A percentile compares a stretch with the other conserved stretches of the same genome.
phyloP scores from a whole-genome alignment of 2,113 vertebrate genomes.

The Brachionichthys hirsutus region DNA sequence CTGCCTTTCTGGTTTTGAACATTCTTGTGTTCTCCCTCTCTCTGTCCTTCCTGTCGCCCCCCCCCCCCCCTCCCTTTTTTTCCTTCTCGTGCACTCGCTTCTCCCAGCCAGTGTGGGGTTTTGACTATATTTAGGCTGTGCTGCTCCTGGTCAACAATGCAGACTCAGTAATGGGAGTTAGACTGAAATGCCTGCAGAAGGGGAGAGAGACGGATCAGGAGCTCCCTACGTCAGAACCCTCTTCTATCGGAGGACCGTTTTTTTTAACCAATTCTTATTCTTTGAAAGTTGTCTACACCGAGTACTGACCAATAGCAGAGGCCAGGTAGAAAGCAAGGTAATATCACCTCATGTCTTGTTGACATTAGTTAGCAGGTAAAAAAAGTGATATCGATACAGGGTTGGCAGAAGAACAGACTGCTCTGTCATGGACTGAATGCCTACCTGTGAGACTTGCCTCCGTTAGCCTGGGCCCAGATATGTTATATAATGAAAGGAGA shows the following conservation, averaged over 20 bases:
- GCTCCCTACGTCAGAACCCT: conserved; percentile 33
- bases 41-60: not conserved
- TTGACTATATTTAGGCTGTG: conserved; percentile 89
- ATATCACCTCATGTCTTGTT: too few species aligned
- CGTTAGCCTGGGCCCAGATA: too few species aligned
- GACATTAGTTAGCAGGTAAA: too few species aligned
- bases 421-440: too few species aligned
- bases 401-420: too few species aligned
- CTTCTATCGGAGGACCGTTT: conserved; percentile 10
- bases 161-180: conserved; percentile 81
- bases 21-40: conserved; percentile 12
- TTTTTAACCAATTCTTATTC: not conserved
- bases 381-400: too few species aligned
- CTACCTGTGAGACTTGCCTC: too few species aligned
- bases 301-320: conserved; percentile 33
- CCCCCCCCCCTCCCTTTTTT: conserved; percentile 35
- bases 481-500: too few species aligned
- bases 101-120: conserved; percentile 54
- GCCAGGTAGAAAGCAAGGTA: conserved; percentile 29
- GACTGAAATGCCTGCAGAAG: conserved; percentile 61
- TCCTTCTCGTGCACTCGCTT: conserved; percentile 45
- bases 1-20: conserved; percentile 39
- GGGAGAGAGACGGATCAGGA: conserved; percentile 37
- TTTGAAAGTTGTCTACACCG: conserved; percentile 23
- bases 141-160: conserved; percentile 75